Percentiles rank a stretch among this genome's conserved stretches.
phyloP scores from a whole-genome alignment of 2,888 invertebrate species.

The Melieria picta region DNA sequence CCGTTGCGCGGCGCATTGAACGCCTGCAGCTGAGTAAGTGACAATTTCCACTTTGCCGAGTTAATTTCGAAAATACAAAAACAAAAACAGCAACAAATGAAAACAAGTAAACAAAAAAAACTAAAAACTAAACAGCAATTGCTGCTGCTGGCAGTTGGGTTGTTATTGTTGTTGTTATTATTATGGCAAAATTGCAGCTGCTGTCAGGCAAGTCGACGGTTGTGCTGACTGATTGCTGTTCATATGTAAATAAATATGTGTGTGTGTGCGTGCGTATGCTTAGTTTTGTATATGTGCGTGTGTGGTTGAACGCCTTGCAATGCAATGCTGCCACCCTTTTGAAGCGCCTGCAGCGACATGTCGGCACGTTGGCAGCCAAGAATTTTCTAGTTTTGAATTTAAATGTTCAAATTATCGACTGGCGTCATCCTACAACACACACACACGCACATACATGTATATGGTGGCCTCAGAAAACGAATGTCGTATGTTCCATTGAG shows the following conservation, averaged over 20 bases:
- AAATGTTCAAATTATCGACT: conserved; percentile 56
- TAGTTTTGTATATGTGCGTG: neutral
- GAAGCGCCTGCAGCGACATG: conserved; percentile 43
- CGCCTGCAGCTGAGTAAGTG: conserved; percentile 50
- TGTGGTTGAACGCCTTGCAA: neutral
- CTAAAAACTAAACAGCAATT: too few relatives aligned
- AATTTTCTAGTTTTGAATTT: conserved; percentile 49
- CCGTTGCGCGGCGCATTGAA: conserved; percentile 16
- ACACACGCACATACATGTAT: neutral
- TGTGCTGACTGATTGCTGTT: too few relatives aligned
- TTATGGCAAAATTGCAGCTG: too few relatives aligned
- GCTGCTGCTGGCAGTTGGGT: too few relatives aligned
- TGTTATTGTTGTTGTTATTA: too few relatives aligned
- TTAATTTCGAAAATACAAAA: conserved; percentile 26
- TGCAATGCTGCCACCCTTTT: conserved; percentile 34
- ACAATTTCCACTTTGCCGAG: conserved; percentile 52
- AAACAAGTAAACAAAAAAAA: too few relatives aligned
- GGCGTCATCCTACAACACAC: neutral
- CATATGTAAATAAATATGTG: neutral
- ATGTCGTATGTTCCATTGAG: neutral
- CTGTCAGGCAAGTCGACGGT: too few relatives aligned
- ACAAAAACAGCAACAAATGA: too few relatives aligned
- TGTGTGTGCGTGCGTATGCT: neutral
- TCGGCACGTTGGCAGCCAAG: too few relatives aligned
- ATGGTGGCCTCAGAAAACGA: neutral